phyloP scores from a whole-genome alignment of 23 tunicate species.

The Styela plicata region DNA sequence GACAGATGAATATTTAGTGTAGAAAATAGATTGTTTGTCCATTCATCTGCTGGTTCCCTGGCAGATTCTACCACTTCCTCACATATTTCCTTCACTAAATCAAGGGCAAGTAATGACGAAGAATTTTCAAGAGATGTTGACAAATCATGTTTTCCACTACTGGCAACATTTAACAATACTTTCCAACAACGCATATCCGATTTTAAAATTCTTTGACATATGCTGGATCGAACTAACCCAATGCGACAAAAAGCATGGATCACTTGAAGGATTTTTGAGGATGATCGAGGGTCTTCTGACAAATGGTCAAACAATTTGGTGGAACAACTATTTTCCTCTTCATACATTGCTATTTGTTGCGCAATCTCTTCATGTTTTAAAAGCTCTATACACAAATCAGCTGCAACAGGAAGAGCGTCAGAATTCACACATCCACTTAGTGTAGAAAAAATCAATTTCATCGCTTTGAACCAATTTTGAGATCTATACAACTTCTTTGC shows the following conservation, averaged over 20 bases:
- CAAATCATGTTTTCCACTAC: neutral
- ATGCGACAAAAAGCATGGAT: conserved; percentile 46
- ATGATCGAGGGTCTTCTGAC: neutral
- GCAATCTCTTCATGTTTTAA: conserved; percentile 52
- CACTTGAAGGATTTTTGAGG: conserved; percentile 44
- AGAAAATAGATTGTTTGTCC: conserved; percentile 13
- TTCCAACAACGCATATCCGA: conserved; percentile 24
- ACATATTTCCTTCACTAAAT: conserved; percentile 58
- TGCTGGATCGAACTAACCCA: conserved; percentile 26
- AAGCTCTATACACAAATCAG: conserved; percentile 56
- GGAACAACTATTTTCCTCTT: conserved; percentile 16
- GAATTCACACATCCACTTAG: conserved; percentile 18
- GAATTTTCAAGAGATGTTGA: conserved; percentile 10
- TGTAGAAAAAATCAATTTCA: conserved; percentile 51
- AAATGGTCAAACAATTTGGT: conserved; percentile 1
- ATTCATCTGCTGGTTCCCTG: neutral
- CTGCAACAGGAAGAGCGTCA: conserved; percentile 41
- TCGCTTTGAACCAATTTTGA: conserved; percentile 56
- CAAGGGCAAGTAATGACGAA: conserved; percentile 33
- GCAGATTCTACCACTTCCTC: conserved; percentile 37
- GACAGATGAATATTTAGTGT: conserved; percentile 15
- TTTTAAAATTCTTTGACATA: conserved; percentile 32
- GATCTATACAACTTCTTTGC: conserved; percentile 41
- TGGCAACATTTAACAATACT: conserved; percentile 28
- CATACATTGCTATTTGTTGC: conserved; percentile 58